Base-by-base conservation (phyloP, 1,140 invertebrate genomes). In the Lineus longissimus region DNA sequence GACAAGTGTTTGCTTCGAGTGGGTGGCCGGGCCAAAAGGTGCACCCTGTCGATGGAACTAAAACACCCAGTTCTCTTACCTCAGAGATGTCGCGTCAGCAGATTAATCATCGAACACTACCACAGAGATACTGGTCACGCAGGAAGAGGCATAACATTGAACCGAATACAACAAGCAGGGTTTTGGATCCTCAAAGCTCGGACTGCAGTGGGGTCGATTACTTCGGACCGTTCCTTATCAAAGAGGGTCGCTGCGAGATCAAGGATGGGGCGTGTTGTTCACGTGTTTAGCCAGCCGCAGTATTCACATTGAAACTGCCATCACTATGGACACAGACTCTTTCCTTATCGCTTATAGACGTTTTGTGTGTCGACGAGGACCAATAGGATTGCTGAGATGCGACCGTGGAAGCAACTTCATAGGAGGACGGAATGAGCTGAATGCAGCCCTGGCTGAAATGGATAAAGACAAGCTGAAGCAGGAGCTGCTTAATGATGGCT, bases 71-170 rank as follows among this genome's bases (percentile, higher is more conserved):
- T n/a, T n/a, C n/a, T n/a, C n/a, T n/a, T n/a, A n/a, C n/a, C n/a
- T n/a, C n/a, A n/a, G n/a, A n/a, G n/a, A n/a, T n/a, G n/a, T n/a
- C n/a, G n/a, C n/a, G n/a, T n/a, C n/a, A n/a, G n/a, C n/a, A n/a
- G n/a, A n/a, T n/a, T n/a, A n/a, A n/a, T n/a, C n/a, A n/a, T n/a
- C n/a, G n/a, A 45, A n/a, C 60, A 66, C 27, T 43, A 19, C 30
- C 64, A 66, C 33, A 27, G 31, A 55, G 30, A 41, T 9, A 17
- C 41, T 0, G 27, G 15, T 13, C 64, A 66, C 29, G 62, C 59
- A 55, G 65, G 65, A 19, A 22, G 62, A 54, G 65, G 62, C 19
- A 51, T 59, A 25, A 65, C 65, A 15, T 2, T 60, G 0, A 63
- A 63, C 33, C 15, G 55, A 25, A 25, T 67, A 29, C 36, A 62